These are phyloP conservation scores for Drosophila kambysellisi DNA, from an alignment of 2,888 invertebrate species.

Conservation along the genomic window DNA sequence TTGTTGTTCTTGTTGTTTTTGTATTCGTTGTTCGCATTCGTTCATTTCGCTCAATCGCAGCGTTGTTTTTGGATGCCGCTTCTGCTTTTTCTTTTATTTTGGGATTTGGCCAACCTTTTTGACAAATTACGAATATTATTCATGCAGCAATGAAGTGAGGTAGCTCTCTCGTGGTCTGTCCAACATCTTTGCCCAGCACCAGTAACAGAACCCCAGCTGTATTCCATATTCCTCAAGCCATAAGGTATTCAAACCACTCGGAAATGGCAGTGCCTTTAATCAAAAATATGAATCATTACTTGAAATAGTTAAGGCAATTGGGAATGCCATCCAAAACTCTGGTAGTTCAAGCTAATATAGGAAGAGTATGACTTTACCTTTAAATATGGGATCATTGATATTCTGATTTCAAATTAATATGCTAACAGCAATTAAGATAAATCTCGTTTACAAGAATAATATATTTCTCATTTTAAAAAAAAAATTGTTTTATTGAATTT, in stretches of 20 bases:
- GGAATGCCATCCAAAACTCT: background rate
- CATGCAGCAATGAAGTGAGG: slow-evolving; percentile 81
- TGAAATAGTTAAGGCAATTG: slow-evolving; percentile 16
- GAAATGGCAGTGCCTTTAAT: slow-evolving; percentile 29
- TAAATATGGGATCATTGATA: background rate
- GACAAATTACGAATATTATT: slow-evolving; percentile 83
- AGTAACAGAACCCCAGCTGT: slow-evolving; percentile 39
- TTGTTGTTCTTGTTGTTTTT: slow-evolving; percentile 38
- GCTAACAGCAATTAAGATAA: background rate
- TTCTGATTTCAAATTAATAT: background rate
- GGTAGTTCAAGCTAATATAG: background rate
- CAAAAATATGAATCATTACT: slow-evolving; percentile 23
- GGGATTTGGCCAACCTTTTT: slow-evolving; percentile 80
- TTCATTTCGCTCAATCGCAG: slow-evolving; percentile 74
- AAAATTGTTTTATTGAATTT: background rate
- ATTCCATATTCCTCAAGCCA: slow-evolving; percentile 28
- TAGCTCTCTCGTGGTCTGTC: slow-evolving; percentile 65
- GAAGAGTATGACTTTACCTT: background rate
- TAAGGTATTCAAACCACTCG: slow-evolving; percentile 18
- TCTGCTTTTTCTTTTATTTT: slow-evolving; percentile 58
- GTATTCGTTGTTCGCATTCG: slow-evolving; percentile 43
- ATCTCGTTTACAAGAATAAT: background rate
- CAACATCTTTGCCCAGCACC: slow-evolving; percentile 43
- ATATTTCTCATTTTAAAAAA: background rate
- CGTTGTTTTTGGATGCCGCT: slow-evolving; percentile 69